A percentile compares a stretch with the other conserved stretches of the same genome.
These are phyloP conservation scores for Podargus strigoides DNA, from an alignment of 2,797 vertebrate genomes.

Conservation along the genomic window DNA sequence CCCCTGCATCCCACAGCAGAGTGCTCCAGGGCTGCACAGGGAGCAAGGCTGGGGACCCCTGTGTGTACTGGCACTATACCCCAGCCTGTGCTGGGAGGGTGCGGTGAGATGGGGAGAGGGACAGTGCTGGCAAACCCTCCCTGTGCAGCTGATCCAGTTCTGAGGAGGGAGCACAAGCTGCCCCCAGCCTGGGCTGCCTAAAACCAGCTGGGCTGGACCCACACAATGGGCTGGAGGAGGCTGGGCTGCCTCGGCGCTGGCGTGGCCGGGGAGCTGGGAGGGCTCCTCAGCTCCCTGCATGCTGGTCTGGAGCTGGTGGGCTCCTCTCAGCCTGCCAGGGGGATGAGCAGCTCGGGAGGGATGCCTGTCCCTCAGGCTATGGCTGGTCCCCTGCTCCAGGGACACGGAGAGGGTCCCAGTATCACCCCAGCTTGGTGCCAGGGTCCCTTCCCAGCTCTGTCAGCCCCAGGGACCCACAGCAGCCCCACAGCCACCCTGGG, in stretches of 20 bases:
- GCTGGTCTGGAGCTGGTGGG: not conserved
- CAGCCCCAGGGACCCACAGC: not conserved
- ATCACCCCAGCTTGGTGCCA: not conserved
- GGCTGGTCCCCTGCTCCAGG: not conserved
- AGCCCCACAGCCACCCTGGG: fast-evolving
- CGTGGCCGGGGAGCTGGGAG: not conserved
- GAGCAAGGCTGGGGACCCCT: not conserved
- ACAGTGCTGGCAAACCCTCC: not conserved
- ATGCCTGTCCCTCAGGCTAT: fast-evolving
- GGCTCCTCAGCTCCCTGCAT: fast-evolving
- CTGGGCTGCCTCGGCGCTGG: not conserved
- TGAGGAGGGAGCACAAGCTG: not conserved
- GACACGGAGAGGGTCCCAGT: not conserved
- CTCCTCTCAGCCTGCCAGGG: not conserved
- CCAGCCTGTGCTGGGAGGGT: not conserved
- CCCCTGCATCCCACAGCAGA: fast-evolving
- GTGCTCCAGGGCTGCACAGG: not conserved
- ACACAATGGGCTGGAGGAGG: not conserved
- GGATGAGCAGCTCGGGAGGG: not conserved
- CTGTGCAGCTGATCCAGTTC: fast-evolving
- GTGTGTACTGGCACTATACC: fast-evolving
- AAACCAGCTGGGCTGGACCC: not conserved
- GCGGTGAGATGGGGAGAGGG: not conserved
- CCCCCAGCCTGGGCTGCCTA: not conserved
- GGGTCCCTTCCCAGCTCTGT: not conserved